Base-by-base conservation (phyloP, 2,113 vertebrate species). In the Haliaeetus leucogaster region DNA sequence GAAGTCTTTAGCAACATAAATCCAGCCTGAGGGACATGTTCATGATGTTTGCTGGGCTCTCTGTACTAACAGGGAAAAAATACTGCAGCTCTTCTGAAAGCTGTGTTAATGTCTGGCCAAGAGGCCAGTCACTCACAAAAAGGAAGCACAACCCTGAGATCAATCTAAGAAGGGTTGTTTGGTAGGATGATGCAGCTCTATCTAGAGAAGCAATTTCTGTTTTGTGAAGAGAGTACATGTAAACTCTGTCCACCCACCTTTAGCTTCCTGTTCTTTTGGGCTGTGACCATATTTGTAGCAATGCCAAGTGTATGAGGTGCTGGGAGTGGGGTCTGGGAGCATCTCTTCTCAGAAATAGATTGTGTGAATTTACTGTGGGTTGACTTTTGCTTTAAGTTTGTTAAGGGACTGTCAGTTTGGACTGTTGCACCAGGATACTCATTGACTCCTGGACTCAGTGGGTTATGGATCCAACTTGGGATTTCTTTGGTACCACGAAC, bases 361-460 rank as follows among this genome's bases (percentile, higher is more conserved):
- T 26, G 25, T 47, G 17, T n/a, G 86, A 15, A 22, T 82, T 74
- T n/a, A 26, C 18, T 42, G 70, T 45, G 68, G 26, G 6, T 29
- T 88, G 68, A 16, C 34, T 73, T 67, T 48, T 38, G 8, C 48
- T 66, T 36, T 22, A 4, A 12, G 25, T 48, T 77, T 55, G 42
- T 30, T 29, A 18, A 38, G 55, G n/a, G 23, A 2, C 26, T 56
- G 13, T 43, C 25, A 17, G 48, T 16, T 76, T 40, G 50, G 40
- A 6, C 30, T 55, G 17, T 36, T 26, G 62, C 12, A 13, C 17
- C n/a, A 45, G 42, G 50, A 19, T 61, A 38, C 2, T 29, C 15
- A 0, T 0, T 16, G 55, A 40, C 29, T 26, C 16, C 56, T 62
- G 42, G 27, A 19, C 21, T 76, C 19, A 0, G 17, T 20, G 61